A percentile compares a stretch with the other conserved stretches of the same genome.
phyloP scores from a whole-genome alignment of 2,888 invertebrate genomes.

The Archips crataeganus region DNA sequence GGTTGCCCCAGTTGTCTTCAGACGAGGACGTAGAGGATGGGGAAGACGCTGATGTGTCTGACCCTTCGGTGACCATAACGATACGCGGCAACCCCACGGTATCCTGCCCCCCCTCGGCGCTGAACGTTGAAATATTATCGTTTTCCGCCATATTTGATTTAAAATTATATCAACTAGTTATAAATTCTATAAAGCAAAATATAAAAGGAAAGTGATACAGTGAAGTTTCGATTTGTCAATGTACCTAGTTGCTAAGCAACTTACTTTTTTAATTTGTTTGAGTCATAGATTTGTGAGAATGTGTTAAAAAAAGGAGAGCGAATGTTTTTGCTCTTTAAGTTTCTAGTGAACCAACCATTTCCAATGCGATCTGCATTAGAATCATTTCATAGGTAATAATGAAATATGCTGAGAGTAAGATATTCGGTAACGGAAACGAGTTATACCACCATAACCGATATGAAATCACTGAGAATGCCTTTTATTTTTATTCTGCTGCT shows the following conservation, averaged over 20 bases:
- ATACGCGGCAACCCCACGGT: constrained; percentile 84
- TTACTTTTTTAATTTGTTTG: not conserved
- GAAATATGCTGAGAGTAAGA: too few relatives aligned
- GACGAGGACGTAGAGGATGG: constrained; percentile 84
- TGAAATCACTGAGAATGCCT: too few relatives aligned
- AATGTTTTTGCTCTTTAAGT: not conserved
- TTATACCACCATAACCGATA: too few relatives aligned
- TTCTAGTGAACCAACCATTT: too few relatives aligned
- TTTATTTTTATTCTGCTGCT: too few relatives aligned
- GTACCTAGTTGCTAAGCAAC: constrained; percentile 70
- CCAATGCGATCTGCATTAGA: too few relatives aligned
- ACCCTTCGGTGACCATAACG: constrained; percentile 86
- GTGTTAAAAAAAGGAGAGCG: not conserved
- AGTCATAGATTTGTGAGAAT: not conserved
- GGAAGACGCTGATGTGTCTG: constrained; percentile 86
- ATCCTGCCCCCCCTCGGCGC: constrained; percentile 79
- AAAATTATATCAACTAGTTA: constrained; percentile 40
- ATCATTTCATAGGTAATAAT: too few relatives aligned
- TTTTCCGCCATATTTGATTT: constrained; percentile 61
- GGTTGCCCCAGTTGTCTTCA: constrained; percentile 88
- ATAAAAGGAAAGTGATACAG: constrained; percentile 27
- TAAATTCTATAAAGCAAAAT: constrained; percentile 29
- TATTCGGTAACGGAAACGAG: too few relatives aligned
- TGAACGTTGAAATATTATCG: constrained; percentile 76
- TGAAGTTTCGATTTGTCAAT: constrained; percentile 62